These are phyloP conservation scores for Antechinus stuartii DNA, from an alignment of 2,113 vertebrate species.

Conservation along the genomic window DNA sequence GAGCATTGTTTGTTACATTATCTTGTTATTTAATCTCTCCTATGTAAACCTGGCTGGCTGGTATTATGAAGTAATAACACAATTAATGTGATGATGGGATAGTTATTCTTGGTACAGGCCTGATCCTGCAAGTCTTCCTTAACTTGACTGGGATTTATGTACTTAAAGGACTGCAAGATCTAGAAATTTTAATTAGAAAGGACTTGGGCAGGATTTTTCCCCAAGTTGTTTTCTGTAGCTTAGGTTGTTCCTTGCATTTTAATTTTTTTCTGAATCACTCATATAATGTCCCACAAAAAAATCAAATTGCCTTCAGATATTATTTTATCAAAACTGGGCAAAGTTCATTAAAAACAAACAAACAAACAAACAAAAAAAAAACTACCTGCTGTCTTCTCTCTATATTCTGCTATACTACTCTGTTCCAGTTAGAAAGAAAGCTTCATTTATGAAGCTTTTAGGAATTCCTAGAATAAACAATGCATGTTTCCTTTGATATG, in stretches of 20 bases:
- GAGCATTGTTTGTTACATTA: constrained; percentile 77
- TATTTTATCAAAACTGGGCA: constrained; percentile 74
- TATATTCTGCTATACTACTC: constrained; percentile 58
- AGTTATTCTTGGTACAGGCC: constrained; percentile 71
- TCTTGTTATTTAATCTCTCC: constrained; percentile 79
- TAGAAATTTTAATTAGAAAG: constrained; percentile 78
- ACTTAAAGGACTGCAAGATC: constrained; percentile 60
- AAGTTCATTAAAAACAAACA: constrained; percentile 78
- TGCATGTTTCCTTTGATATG: constrained; percentile 71
- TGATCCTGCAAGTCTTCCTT: constrained; percentile 73
- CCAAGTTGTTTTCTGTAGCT: constrained; percentile 20
- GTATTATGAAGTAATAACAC: constrained; percentile 71
- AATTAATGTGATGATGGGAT: constrained; percentile 77
- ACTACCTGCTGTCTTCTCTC: constrained; percentile 68
- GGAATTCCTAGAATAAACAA: constrained; percentile 78
- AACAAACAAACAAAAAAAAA: constrained; percentile 1
- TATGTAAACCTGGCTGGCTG: constrained; percentile 73
- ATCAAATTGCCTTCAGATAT: constrained; percentile 73
- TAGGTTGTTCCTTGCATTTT: constrained; percentile 66
- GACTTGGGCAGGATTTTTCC: constrained; percentile 24
- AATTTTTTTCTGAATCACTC: constrained; percentile 78
- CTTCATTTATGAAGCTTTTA: constrained; percentile 78
- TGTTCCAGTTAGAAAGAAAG: constrained; percentile 68
- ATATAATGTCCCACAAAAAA: constrained; percentile 74
- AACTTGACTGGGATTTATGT: constrained; percentile 64